Percentiles rank a stretch among this genome's conserved stretches.
phyloP scores from a whole-genome alignment of 2,797 vertebrate species.

The Acrossocheilus fasciatus region DNA sequence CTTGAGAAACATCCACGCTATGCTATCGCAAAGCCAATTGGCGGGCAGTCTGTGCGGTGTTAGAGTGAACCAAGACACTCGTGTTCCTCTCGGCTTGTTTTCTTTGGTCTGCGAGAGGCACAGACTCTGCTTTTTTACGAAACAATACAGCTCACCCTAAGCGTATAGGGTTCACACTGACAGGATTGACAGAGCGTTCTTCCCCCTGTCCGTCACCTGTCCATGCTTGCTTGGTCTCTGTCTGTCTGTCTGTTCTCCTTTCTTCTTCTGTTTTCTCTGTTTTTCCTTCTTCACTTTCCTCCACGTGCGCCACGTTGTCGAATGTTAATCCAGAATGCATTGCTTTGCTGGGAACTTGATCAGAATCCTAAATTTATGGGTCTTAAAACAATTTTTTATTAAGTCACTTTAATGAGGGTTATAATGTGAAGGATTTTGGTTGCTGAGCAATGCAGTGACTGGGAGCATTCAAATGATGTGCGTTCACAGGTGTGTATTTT shows the following conservation, averaged over 20 bases:
- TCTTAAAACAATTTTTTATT: conserved; percentile 1
- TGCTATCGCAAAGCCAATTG: conserved; percentile 50
- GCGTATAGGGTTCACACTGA: conserved; percentile 51
- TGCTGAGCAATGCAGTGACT: not conserved
- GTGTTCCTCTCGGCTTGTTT: conserved; percentile 52
- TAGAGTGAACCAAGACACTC: conserved; percentile 33
- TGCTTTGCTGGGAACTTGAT: conserved; percentile 51
- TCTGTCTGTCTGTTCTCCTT: conserved; percentile 17
- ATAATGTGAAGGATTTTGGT: not conserved
- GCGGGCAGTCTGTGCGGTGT: conserved; percentile 1
- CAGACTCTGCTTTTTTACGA: conserved; percentile 49
- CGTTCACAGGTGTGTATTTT: not conserved
- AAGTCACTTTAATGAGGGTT: not conserved
- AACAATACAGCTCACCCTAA: conserved; percentile 43
- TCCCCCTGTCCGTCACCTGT: conserved; percentile 13
- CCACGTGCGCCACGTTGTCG: conserved; percentile 42
- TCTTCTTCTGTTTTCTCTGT: conserved; percentile 36
- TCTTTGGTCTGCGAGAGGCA: conserved; percentile 52
- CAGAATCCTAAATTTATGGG: conserved; percentile 46
- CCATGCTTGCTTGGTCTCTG: not conserved
- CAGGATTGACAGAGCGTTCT: conserved; percentile 38
- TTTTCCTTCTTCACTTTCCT: conserved; percentile 47
- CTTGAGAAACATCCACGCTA: conserved; percentile 52
- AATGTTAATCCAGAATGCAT: conserved; percentile 54
- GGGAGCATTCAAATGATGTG: conserved; percentile 9